Evolutionary conservation across 1,140 invertebrate species (phyloP), one percentile per base, ranked within the genome.

Genomic region (Drosophila funebris): DNA sequence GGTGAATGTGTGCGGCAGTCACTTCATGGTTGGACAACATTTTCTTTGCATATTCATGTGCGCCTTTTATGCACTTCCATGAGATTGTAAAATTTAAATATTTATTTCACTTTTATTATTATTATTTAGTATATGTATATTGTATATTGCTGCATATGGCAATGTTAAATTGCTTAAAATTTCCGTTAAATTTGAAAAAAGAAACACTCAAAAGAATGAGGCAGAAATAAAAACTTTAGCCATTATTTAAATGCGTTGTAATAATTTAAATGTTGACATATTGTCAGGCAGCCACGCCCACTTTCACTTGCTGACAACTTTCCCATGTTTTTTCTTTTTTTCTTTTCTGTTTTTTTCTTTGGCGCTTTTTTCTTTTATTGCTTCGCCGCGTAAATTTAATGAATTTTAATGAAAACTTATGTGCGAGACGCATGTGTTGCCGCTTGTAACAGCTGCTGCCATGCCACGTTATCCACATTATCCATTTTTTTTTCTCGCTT

Each of bases 361-460:
- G 20, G 11, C 27, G 24, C 62, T 67, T 18, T 67, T 67, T 58
- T 52, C 18, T 79, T 76, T 83, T 79, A 79, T 79, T 84, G 76
- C 73, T 57, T 56, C 60, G 80, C 44, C 68, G 68, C 61, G 73
- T 58, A 69, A 85, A 68, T 85, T 84, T 85, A 85, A 81, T 85
- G 82, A 85, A 85, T 85, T 85, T 85, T 81, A 85, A 85, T 85
- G 77, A 76, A 82, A 83, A 82, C 78, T 78, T 82, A 70, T 82
- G 78, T 66, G 74, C 52, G 3, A 20, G 33, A 29, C 37, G 69
- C 43, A 33, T 52, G 58, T 64, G 52, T 31, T 50, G 24, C 50
- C 18, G 18, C 48, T 20, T 20, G 29, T 24, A 50, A 29, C 52
- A 72, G 61, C 62, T 57, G 29, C 7, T 24, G 4, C 6, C 24